phyloP scores from a whole-genome alignment of 2,113 vertebrate species.

The Laterallus jamaicensis region DNA sequence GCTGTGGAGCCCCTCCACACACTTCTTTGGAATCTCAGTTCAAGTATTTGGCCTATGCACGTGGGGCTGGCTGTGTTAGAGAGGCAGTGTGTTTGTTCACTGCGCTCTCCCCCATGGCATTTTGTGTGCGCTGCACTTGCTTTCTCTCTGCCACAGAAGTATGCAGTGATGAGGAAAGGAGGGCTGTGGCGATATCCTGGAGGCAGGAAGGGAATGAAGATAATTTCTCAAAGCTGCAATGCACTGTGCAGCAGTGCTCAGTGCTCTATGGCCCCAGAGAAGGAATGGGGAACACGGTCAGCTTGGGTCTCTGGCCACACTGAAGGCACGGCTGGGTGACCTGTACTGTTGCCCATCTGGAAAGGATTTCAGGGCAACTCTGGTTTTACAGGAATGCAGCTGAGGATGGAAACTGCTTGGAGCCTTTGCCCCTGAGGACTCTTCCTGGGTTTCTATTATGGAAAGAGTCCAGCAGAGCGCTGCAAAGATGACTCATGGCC shows the following conservation, averaged over 20 bases:
- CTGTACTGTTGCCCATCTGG: background rate
- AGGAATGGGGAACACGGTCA: background rate
- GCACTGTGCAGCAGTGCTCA: background rate
- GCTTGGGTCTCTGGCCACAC: background rate
- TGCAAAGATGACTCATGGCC: too few species aligned
- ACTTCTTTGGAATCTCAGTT: slow-evolving; percentile 2
- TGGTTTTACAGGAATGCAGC: background rate
- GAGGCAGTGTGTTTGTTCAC: background rate
- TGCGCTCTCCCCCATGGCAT: slow-evolving; percentile 46
- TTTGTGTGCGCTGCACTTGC: slow-evolving; percentile 45
- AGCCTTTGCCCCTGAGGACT: background rate
- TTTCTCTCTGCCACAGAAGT: slow-evolving; percentile 43
- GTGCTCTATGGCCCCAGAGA: background rate
- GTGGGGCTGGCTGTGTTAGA: slow-evolving; percentile 19
- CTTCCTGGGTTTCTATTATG: background rate
- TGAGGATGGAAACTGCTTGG: background rate
- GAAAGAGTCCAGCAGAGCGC: too few species aligned
- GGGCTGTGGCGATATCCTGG: background rate
- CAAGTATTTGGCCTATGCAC: slow-evolving; percentile 18
- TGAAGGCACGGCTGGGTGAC: rapidly evolving
- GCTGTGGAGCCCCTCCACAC: background rate
- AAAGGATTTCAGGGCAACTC: background rate
- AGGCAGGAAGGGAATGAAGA: slow-evolving; percentile 5
- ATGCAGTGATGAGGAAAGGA: background rate
- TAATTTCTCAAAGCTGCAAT: background rate